Evolutionary conservation across 2,797 vertebrate species (phyloP), one percentile per base, ranked within the genome.

Genomic region (Xiphophorus birchmanni): DNA sequence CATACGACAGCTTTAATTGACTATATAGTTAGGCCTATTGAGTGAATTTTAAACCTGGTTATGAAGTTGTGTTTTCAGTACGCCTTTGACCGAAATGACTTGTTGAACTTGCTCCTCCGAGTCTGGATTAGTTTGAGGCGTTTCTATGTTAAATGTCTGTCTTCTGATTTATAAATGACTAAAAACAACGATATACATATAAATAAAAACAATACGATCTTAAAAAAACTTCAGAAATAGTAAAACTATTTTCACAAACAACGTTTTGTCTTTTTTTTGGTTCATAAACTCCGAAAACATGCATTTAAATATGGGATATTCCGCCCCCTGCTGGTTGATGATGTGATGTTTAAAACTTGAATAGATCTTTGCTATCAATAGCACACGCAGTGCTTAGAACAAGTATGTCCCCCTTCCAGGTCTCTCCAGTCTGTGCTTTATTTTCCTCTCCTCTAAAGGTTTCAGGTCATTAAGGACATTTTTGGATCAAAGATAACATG

Each of bases 291-390:
- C 5, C 13, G 5, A 63, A 35, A 37, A 35, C 5, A 37, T 23
- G 35, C 35, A 21, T 18, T 45, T 6, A 75, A 50, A 17, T 52
- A 12, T 75, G 80, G 54, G 32, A 3, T 74, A 9, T 32, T 21
- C 75, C 47, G 76, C 84, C 88, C 80, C 75, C 92, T 91, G 78
- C 69, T 93, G 93, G 87, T 9, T 26, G 9, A 80, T 29, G 1
- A 17, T 5, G 37, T 32, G 37, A 18, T 18, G 29, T 42, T 40
- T 7, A 0, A 18, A 21, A 32, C 8, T n/a, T 56, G n/a, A 52
- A 37, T 10, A 74, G 11, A 13, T 52, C 23, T n/a, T 71, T 37
- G 9, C 7, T 40, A 40, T 69, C 35, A 21, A 37, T 2, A 2
- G 29, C 29, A 32, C 0, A 11, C 15, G n/a, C 11, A 60, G n/a